Base-by-base conservation (phyloP, 2,888 invertebrate species). In the Malthinus seriepunctatus region DNA sequence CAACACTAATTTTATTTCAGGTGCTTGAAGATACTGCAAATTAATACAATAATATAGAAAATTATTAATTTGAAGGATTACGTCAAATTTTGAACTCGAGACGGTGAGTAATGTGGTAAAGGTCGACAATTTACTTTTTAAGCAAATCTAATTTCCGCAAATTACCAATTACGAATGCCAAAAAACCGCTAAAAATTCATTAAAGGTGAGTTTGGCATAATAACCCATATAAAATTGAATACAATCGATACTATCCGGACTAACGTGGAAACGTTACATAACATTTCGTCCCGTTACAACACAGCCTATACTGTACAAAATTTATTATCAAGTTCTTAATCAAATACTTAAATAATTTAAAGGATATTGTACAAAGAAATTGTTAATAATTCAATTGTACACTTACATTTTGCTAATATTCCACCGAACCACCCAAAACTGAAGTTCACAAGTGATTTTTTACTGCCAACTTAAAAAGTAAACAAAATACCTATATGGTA, bases 221-320 rank as follows among this genome's bases (percentile, higher is more conserved):
- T 33, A 10, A 7, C 23, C 42, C 35, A 50, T 50, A 44, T 34
- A 48, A 31, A 42, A 11, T 9, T 15, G 42, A 11, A 49, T 32
- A 54, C 54, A 61, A 61, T 61, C 61, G 42, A 61, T 61, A 61
- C 32, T 48, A 57, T 39, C 49, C 50, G 34, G 48, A 51, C 49
- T 53, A 61, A 57, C 32, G 56, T 48, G 32, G 53, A 56, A 56
- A 14, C 12, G 39, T 61, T 61, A 61, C 53, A 54, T 61, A 61
- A 61, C 56, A n/a, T 42, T 42, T 42, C 14, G 10, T 23, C 2
- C 23, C 23, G 5, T 23, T 23, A 23, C 23, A 23, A 5, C 5
- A 2, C 2, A 23, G 23, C 5, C 23, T 23, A 2, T 23, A 23
- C 23, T 23, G 5, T 5, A 5, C 5, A 23, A 23, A 23, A 23